A percentile compares a stretch with the other conserved stretches of the same genome.
Evolutionary conservation across 2,888 invertebrate species (phyloP).

Genomic region (Stenodera caucasica): DNA sequence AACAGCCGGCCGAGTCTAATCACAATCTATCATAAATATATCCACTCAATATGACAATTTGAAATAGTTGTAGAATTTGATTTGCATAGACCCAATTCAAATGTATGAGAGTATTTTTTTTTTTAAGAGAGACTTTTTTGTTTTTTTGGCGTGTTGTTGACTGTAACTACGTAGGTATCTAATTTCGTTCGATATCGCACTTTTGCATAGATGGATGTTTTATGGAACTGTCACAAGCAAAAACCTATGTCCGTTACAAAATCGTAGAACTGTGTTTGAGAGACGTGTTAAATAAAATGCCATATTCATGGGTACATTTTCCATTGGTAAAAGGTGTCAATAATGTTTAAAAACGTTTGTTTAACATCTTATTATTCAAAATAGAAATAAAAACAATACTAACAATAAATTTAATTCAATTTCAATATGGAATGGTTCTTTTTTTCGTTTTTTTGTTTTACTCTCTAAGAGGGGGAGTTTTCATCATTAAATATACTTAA

Average conservation of each 20-base stretch:
- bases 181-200: background rate
- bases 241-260: constrained; percentile 19
- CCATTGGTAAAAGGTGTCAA: constrained; percentile 16
- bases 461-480: background rate
- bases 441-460: background rate
- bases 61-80: background rate
- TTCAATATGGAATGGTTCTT: background rate
- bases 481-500: background rate
- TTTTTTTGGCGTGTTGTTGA: no score
- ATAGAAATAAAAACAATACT: no score
- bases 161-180: background rate
- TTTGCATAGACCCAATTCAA: no score
- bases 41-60: background rate
- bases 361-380: background rate
- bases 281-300: constrained; percentile 36
- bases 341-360: background rate
- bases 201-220: constrained; percentile 15
- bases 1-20: background rate
- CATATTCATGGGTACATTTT: constrained; percentile 11
- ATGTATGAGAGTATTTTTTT: no score
- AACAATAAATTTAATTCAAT: background rate
- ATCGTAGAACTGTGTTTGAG: constrained; percentile 36
- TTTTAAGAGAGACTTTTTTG: no score
- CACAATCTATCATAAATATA: background rate
- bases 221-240: constrained; percentile 36